Conservation (phyloP, 2,113 vertebrate genomes). For the Chrysemys picta region DNA sequence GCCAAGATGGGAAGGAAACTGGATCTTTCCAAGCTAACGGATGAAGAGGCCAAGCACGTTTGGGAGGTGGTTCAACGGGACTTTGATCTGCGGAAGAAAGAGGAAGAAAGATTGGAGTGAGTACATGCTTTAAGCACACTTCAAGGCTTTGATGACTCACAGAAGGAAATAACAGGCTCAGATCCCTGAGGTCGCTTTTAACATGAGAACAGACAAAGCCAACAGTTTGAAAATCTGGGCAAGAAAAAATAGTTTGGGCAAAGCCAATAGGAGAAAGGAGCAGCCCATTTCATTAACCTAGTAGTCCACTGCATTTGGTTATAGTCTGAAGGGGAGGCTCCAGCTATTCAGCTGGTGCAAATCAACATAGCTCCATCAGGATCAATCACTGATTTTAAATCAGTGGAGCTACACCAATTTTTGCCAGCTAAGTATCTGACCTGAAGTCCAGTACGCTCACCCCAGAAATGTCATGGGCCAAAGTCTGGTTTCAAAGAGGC, state of each 20-base stretch:
- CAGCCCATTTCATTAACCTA: not conserved
- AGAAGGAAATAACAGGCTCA: fast-evolving
- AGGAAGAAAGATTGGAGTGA: constrained; percentile 91
- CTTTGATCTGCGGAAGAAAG: constrained; percentile 89
- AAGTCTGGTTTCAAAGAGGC: not conserved
- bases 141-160: fast-evolving
- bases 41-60: constrained; percentile 93
- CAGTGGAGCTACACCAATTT: fast-evolving
- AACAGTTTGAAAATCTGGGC: fast-evolving
- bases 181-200: fast-evolving
- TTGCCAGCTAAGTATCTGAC: not conserved
- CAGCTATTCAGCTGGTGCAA: not conserved
- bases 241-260: not conserved
- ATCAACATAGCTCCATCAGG: not conserved
- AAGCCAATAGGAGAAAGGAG: not conserved
- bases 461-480: not conserved
- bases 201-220: not conserved
- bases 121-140: constrained; percentile 15
- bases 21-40: constrained; percentile 92
- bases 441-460: not conserved
- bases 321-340: not conserved
- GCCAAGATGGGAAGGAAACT: constrained; percentile 88
- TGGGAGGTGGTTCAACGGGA: constrained; percentile 95
- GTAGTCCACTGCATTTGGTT: not conserved
- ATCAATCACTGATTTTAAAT: fast-evolving